Evolutionary conservation across 2,113 vertebrate genomes (phyloP), one percentile per base, ranked within the genome.

Genomic region (Embiotoca jacksoni): DNA sequence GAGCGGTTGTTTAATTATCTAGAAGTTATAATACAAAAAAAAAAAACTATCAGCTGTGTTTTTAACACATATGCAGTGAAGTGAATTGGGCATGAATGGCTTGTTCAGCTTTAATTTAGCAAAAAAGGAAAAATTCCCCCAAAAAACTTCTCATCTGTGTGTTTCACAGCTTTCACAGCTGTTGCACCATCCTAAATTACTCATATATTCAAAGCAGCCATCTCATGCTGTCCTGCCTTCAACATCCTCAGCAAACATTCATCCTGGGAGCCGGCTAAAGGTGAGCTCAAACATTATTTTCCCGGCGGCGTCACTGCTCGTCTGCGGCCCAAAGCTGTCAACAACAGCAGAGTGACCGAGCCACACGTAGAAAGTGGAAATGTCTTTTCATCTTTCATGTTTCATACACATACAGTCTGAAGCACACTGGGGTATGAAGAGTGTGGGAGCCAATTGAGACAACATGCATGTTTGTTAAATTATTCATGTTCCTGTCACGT

Each of bases 201-300:
- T 57, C 47, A 71, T 56, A n/a, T 60, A 76, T 65, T 83, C 60
- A 68, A 50, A 62, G 31, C 39, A 78, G 58, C 53, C 35, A 39
- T 66, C 31, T 71, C 10, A 39, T n/a, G 39, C 62, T 37, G 44
- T 30, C 50, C 69, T 44, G 60, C 47, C 31, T 41, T 59, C 55
- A 73, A 85, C 79, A 74, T 73, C 62, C 55, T 65, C 41, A 33
- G 70, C 52, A 83, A 85, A 81, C 66, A 71, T 56, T 60, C n/a
- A 61, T 62, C 59, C 50, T 32, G 58, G 46, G 54, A 82, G 58
- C 35, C 23, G 6, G 33, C 53, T 69, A 37, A 37, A 72, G 56
- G 54, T 39, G 56, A 79, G 50, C 58, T 64, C 72, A 65, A 60
- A 75, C 69, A 61, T 81, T 3, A 80, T 86, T 68, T 82, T 72